Evolutionary conservation across 2,113 vertebrate genomes (phyloP).

Genomic region (Actenoides lindsayi): DNA sequence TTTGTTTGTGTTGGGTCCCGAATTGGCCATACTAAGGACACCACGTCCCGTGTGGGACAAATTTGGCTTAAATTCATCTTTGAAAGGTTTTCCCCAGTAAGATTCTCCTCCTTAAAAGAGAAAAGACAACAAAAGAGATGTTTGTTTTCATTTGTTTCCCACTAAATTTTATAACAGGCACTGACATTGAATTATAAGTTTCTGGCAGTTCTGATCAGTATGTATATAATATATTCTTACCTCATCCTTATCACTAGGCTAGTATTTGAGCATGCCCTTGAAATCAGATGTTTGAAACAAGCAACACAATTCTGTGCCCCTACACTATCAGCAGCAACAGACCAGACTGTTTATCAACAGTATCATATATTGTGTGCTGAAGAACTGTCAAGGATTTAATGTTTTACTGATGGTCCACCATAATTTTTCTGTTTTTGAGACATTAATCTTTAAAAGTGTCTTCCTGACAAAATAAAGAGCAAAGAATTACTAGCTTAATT

Average conservation of each 20-base stretch:
- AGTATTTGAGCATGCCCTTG: neutral
- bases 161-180: neutral
- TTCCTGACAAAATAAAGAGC: neutral
- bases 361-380: neutral
- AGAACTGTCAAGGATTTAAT: neutral
- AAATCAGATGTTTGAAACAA: neutral
- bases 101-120: conserved; percentile 88
- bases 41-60: conserved; percentile 93
- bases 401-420: neutral
- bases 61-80: conserved; percentile 93
- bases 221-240: neutral
- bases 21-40: conserved; percentile 97
- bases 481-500: neutral
- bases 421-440: neutral
- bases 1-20: conserved; percentile 96
- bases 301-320: neutral
- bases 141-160: neutral
- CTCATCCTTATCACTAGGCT: neutral
- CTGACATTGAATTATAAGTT: neutral
- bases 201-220: neutral
- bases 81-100: conserved; percentile 93
- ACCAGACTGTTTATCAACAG: neutral
- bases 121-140: neutral
- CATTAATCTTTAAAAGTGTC: neutral
- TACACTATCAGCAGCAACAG: neutral